Base-by-base conservation (phyloP, 1,140 invertebrate genomes). In the Propsilocerus akamusi region DNA sequence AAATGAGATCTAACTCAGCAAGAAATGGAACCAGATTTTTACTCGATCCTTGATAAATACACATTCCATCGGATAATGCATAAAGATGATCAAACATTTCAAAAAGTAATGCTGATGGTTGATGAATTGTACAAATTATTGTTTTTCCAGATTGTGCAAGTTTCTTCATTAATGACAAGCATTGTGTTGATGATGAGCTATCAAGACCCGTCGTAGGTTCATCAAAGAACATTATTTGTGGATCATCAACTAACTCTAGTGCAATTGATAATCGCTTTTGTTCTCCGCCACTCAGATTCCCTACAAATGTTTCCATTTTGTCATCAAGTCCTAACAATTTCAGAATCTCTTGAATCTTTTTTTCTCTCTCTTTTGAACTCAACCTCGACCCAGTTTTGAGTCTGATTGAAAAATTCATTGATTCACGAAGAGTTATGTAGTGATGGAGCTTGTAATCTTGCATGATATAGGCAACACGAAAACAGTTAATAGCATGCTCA, bases 31-130 rank as follows among this genome's bases (percentile, higher is more conserved):
- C 69, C 7, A 97, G 67, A 32, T 78, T 72, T 28, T 65, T 59
- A 2, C 81, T 72, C 0, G 79, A 73, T 2, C 94, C 93, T 56
- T 83, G 76, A 61, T 95, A 97, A 51, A 97, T 80, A 56, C 88
- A 94, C 47, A 83, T 77, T 1, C 94, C 94, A 46, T 78, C 75
- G 0, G 87, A 77, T 4, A 97, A 68, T n/a, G 90, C 81, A 62
- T 96, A 96, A 1, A 97, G 68, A 57, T 87, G 78, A 63, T 97
- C 93, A 61, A 97, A 97, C 78, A 91, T 95, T 65, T 96, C 90
- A 59, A 97, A 95, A 7, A 96, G 72, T 56, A 93, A 73, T 3
- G 93, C 92, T 57, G 86, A 92, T 0, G 94, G 94, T 61, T 97
- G 94, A 68, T 98, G 94, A 56, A 98, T 96, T 3, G 92, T 97